phyloP scores from a whole-genome alignment of 2,113 vertebrate genomes.

The Podilymbus podiceps region DNA sequence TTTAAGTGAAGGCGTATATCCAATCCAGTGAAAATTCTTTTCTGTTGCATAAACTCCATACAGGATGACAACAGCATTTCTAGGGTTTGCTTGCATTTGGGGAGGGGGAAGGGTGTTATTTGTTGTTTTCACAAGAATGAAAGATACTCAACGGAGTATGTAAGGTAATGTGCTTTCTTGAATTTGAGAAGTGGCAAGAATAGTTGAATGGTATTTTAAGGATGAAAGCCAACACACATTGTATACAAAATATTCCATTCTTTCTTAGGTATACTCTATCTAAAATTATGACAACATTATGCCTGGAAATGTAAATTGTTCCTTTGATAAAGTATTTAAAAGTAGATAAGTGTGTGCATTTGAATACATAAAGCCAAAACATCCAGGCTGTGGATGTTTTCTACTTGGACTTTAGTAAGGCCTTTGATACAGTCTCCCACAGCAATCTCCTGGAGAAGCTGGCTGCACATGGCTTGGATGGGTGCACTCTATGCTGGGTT shows the following conservation, averaged over 20 bases:
- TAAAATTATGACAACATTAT: neutral
- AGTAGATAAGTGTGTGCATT: neutral
- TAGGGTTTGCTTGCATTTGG: neutral
- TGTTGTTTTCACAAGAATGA: neutral
- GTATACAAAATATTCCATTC: neutral
- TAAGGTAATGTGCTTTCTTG: neutral
- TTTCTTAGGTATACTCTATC: neutral
- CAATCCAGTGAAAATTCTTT: neutral
- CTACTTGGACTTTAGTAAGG: too few relatives aligned
- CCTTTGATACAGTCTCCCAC: too few relatives aligned
- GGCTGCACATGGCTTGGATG: too few relatives aligned
- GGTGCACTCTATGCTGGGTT: too few relatives aligned
- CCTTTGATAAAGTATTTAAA: neutral
- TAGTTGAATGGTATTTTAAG: neutral
- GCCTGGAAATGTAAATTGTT: neutral
- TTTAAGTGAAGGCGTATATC: neutral
- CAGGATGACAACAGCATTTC: neutral
- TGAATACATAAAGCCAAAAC: neutral
- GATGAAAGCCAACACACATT: neutral
- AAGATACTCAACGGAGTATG: neutral
- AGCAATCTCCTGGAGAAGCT: too few relatives aligned
- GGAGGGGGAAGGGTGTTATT: fast-evolving
- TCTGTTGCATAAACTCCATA: neutral
- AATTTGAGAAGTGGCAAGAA: neutral
- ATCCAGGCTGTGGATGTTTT: too few relatives aligned